Conservation (phyloP, 2,113 vertebrate genomes). For the Scomber japonicus region DNA sequence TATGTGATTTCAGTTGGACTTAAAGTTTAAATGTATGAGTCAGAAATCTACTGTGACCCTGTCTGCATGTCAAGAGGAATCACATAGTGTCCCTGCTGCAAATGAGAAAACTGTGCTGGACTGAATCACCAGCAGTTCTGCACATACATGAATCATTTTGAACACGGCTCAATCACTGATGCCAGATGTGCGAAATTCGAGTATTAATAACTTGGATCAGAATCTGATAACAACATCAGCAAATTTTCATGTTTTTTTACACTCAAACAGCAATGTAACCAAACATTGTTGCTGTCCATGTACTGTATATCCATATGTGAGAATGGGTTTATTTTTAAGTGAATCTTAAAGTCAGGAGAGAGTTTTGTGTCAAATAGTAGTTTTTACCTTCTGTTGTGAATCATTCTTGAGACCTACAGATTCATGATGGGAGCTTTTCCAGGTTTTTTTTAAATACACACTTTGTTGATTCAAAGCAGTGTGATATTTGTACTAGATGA, state of each 20-base stretch:
- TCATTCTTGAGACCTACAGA: neutral
- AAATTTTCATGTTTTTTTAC: no score
- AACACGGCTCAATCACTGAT: neutral
- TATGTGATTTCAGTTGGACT: no score
- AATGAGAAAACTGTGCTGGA: no score
- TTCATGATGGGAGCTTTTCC: neutral
- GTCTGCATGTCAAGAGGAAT: no score
- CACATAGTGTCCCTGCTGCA: no score
- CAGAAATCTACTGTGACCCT: no score
- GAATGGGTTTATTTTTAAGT: neutral
- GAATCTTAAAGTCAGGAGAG: neutral
- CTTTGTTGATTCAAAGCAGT: constrained; percentile 11
- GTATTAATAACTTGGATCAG: neutral
- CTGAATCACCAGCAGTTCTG: neutral
- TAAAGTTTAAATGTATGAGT: no score
- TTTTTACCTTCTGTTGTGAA: neutral
- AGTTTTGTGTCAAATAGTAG: neutral
- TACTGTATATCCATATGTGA: constrained; percentile 10
- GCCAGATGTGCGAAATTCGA: neutral
- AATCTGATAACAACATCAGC: no score
- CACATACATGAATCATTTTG: neutral
- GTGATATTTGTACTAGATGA: constrained; percentile 1
- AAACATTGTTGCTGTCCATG: neutral
- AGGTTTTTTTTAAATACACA: constrained; percentile 8
- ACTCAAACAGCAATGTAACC: neutral